Conservation (phyloP, 2,797 vertebrate species). For the Halcyon smyrnensis region DNA sequence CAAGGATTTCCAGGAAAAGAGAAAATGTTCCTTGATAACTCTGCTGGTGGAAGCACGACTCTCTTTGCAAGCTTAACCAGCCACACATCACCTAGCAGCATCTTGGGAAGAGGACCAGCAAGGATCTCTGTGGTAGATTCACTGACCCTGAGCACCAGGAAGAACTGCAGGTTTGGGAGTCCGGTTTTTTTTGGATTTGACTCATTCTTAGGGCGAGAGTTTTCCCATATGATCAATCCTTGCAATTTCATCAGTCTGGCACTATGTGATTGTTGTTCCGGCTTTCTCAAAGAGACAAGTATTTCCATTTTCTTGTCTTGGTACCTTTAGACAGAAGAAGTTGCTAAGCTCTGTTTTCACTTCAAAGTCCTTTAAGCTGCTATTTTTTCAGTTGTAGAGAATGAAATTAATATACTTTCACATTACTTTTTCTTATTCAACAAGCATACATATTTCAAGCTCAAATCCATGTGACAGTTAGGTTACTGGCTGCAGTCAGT, state of each 20-base stretch:
- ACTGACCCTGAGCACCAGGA: neutral
- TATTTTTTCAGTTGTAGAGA: neutral
- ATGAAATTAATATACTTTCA: neutral
- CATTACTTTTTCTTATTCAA: neutral
- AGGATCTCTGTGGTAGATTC: neutral
- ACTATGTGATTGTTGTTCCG: neutral
- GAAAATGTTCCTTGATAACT: neutral
- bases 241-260: neutral
- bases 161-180: neutral
- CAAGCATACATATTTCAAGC: neutral
- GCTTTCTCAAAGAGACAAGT: neutral
- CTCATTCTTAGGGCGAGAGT: neutral
- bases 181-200: neutral
- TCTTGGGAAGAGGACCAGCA: neutral
- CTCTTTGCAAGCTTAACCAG: neutral
- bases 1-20: neutral
- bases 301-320: neutral
- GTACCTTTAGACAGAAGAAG: neutral
- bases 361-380: neutral
- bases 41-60: neutral
- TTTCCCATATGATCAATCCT: neutral
- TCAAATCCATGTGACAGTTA: neutral
- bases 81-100: rapidly evolving
- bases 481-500: neutral
- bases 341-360: neutral